Evolutionary conservation across 2,797 vertebrate genomes (phyloP).

Genomic region (Gastrophryne carolinensis): DNA sequence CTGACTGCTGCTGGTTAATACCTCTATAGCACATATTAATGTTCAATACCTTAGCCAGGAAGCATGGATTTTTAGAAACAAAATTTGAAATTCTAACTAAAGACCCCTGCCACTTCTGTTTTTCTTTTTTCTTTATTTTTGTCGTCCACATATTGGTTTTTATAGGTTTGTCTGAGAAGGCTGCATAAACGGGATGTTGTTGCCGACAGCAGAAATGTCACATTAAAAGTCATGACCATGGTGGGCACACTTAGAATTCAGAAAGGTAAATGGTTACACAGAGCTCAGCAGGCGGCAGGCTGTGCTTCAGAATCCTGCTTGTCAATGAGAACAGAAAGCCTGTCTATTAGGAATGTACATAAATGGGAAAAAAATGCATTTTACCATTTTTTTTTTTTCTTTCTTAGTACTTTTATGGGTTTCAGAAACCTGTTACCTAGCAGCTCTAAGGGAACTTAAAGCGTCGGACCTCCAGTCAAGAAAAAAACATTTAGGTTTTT

Average conservation of each 20-base stretch:
- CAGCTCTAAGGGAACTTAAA: too few relatives aligned
- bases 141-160: conserved; percentile 17
- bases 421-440: too few relatives aligned
- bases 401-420: too few relatives aligned
- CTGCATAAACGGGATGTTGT: neutral
- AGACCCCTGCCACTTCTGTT: neutral
- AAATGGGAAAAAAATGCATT: neutral
- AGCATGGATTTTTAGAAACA: neutral
- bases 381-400: neutral
- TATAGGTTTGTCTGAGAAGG: conserved; percentile 3
- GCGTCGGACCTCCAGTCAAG: too few relatives aligned
- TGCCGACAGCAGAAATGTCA: conserved; percentile 20
- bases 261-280: conserved; percentile 26
- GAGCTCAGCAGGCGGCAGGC: conserved; percentile 30
- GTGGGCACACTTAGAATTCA: conserved; percentile 28
- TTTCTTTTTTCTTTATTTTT: neutral
- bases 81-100: conserved; percentile 31
- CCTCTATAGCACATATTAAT: conserved; percentile 3
- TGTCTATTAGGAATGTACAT: conserved; percentile 11
- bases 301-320: conserved; percentile 1
- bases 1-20: neutral
- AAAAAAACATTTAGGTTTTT: too few relatives aligned
- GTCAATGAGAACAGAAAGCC: conserved; percentile 7
- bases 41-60: neutral
- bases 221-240: conserved; percentile 37